Base-by-base conservation (phyloP, 2,888 invertebrate genomes). In the Leptura quadrifasciata region DNA sequence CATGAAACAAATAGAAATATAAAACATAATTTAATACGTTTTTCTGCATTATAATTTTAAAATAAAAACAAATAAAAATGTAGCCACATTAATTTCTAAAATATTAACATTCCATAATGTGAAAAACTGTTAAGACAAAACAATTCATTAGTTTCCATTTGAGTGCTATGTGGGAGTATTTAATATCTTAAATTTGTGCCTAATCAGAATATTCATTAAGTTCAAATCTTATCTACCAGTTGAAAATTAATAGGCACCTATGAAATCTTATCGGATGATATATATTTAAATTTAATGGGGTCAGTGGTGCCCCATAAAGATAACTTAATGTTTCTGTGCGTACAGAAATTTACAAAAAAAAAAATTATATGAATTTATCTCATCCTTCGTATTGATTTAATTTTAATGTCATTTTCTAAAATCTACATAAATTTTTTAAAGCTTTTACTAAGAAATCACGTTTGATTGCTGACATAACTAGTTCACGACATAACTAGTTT, bases 171-270 rank as follows among this genome's bases (percentile, higher is more conserved):
- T 47, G 47, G 15, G 12, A 15, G 15, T 47, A 47, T n/a, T 47
- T 2, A n/a, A 47, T 15, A n/a, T 47, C 15, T 47, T 47, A 47
- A 1, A n/a, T 12, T 39, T n/a, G 15, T 15, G 1, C 5, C 47
- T n/a, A n/a, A 15, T 31, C 27, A 4, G 27, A 6, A 47, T 47
- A 47, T 47, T 17, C 39, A 15, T 10, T 39, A 39, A 2, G 15
- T 2, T 39, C 0, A 12, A 12, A 39, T 47, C 5, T 47, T 47
- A 47, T 47, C 47, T n/a, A 1, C 6, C 1, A n/a, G 63, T 64
- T 9, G 17, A 64, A 47, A 64, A 64, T 64, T 39, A 64, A 64
- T 64, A 64, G 63, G 17, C 63, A 64, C 63, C 63, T 64, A 64
- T 6, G 39, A 64, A 18, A 20, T 18, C 20, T 64, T 64, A 64